Evolutionary conservation across 2,888 invertebrate species (phyloP).

Genomic region (Macrophya alboannulata): DNA sequence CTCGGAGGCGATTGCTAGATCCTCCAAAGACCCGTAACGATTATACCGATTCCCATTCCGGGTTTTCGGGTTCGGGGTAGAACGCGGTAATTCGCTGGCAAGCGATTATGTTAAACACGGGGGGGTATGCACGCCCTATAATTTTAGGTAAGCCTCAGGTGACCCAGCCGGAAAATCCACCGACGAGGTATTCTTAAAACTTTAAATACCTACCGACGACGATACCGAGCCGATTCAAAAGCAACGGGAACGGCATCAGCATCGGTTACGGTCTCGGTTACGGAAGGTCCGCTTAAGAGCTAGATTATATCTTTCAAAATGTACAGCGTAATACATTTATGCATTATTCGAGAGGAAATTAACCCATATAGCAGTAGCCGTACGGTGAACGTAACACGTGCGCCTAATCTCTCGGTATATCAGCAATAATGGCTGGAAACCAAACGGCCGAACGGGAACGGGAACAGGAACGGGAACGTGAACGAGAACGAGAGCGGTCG

Average conservation of each 20-base stretch:
- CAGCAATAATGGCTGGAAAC: conserved; percentile 73
- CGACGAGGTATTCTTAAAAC: conserved; percentile 29
- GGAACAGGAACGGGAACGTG: conserved; percentile 58
- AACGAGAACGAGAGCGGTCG: conserved; percentile 58
- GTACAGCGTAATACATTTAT: conserved; percentile 66
- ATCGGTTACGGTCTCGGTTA: background rate
- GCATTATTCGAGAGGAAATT: conserved; percentile 66
- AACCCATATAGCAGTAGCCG: conserved; percentile 66
- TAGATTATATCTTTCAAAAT: conserved; percentile 58
- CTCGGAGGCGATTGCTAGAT: conserved; percentile 23
- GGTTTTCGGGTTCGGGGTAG: conserved; percentile 31
- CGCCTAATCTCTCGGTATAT: conserved; percentile 77
- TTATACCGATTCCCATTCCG: conserved; percentile 38
- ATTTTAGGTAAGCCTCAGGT: conserved; percentile 26
- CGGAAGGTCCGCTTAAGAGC: conserved; percentile 21
- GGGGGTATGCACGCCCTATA: conserved; percentile 26
- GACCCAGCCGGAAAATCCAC: conserved; percentile 28
- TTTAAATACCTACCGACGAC: conserved; percentile 40
- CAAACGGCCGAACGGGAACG: conserved; percentile 61
- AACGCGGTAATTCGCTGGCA: conserved; percentile 11
- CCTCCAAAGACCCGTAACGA: conserved; percentile 28
- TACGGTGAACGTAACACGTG: conserved; percentile 75
- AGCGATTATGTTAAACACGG: conserved; percentile 36
- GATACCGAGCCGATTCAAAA: conserved; percentile 27
- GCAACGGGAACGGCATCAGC: no score